Percentiles rank a stretch among this genome's conserved stretches.
These are phyloP conservation scores for Peromyscus polionotus DNA, from an alignment of 2,113 vertebrate species.

Conservation along the genomic window DNA sequence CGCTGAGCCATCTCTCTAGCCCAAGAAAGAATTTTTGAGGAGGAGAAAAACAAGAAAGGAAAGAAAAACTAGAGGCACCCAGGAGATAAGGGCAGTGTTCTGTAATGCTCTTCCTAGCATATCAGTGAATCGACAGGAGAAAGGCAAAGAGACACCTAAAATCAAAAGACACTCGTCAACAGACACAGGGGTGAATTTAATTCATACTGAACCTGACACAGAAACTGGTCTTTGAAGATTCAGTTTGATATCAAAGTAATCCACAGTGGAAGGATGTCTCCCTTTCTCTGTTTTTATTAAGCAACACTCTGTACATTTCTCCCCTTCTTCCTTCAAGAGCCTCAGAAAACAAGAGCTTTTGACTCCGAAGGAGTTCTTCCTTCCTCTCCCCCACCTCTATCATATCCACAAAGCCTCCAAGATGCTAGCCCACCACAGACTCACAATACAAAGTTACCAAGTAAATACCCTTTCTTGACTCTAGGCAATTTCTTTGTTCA, in stretches of 20 bases:
- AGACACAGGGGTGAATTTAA: not conserved
- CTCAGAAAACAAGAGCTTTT: constrained; percentile 28
- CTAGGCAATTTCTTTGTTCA: constrained; percentile 16
- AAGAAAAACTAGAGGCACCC: constrained; percentile 6
- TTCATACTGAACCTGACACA: constrained; percentile 1
- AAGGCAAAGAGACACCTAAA: not conserved
- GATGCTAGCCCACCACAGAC: not conserved
- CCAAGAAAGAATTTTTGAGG: not conserved
- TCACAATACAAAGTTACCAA: constrained; percentile 23
- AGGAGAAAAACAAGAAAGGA: constrained; percentile 1
- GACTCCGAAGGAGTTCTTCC: not conserved
- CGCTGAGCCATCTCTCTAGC: not conserved
- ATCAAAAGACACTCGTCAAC: not conserved
- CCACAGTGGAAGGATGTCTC: not conserved
- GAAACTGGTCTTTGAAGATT: constrained; percentile 42
- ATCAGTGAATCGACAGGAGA: not conserved
- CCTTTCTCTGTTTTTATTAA: constrained; percentile 29
- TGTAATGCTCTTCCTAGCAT: constrained; percentile 2
- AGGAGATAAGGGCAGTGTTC: not conserved
- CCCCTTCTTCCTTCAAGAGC: not conserved
- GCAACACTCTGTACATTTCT: constrained; percentile 32
- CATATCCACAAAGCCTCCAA: not conserved
- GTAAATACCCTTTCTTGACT: constrained; percentile 4
- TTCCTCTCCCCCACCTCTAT: not conserved
- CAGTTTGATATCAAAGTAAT: constrained; percentile 1